Percentiles rank a stretch among this genome's conserved stretches.
These are phyloP conservation scores for Sycophila sp. DNA, from an alignment of 1,140 invertebrate species.

Conservation along the genomic window DNA sequence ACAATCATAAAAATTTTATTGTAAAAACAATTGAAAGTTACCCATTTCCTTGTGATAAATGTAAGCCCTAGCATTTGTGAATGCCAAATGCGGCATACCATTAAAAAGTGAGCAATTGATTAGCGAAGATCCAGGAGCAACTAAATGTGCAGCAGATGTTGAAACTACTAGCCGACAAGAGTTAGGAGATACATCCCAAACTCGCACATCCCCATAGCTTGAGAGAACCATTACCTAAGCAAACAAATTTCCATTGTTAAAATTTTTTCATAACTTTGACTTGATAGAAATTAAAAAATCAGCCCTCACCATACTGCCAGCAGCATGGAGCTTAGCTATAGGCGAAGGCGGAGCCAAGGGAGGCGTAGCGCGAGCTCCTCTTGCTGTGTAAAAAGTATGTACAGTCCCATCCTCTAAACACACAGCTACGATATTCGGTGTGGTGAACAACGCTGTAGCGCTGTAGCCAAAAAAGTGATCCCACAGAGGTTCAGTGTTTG, in stretches of 20 bases:
- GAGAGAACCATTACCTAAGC: slow-evolving; percentile 65
- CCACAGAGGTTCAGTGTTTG: slow-evolving; percentile 66
- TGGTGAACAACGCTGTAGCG: slow-evolving; percentile 56
- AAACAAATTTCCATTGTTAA: not conserved
- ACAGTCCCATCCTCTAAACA: slow-evolving; percentile 75
- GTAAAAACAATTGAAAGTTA: slow-evolving; percentile 30
- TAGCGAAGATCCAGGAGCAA: slow-evolving; percentile 55
- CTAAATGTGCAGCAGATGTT: slow-evolving; percentile 60
- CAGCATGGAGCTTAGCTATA: slow-evolving; percentile 63
- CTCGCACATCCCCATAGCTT: slow-evolving; percentile 60
- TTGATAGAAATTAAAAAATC: not conserved
- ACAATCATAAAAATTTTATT: slow-evolving; percentile 1
- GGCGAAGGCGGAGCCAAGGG: slow-evolving; percentile 73
- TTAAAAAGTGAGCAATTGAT: slow-evolving; percentile 59
- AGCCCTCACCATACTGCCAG: slow-evolving; percentile 54
- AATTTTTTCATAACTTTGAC: not conserved
- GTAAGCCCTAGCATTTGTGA: slow-evolving; percentile 61
- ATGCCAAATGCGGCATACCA: slow-evolving; percentile 63
- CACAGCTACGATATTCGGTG: slow-evolving; percentile 68
- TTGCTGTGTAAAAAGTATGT: slow-evolving; percentile 70
- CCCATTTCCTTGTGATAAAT: slow-evolving; percentile 65
- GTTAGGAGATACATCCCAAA: slow-evolving; percentile 60
- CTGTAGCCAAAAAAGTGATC: slow-evolving; percentile 61
- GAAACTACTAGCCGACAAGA: slow-evolving; percentile 58
- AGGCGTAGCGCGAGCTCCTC: slow-evolving; percentile 70